These are phyloP conservation scores for Entomobrya multifasciata DNA, from an alignment of 2,888 invertebrate species.

Conservation along the genomic window DNA sequence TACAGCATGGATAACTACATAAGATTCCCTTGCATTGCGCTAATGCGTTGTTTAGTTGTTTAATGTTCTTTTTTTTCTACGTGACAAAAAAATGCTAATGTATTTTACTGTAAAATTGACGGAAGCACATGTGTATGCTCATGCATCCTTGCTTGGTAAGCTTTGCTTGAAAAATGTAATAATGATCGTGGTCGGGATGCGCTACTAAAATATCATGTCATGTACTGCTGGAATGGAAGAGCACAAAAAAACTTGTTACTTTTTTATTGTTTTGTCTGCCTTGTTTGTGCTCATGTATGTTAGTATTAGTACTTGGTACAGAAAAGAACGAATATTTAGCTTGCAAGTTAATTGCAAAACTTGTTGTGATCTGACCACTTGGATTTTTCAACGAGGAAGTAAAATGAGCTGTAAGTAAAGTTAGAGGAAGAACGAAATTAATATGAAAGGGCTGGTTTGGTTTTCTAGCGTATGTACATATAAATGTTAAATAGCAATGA, in stretches of 20 bases:
- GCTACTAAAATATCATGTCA: not conserved
- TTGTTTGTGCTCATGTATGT: not conserved
- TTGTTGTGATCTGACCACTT: constrained; percentile 26
- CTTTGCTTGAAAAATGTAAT: not conserved
- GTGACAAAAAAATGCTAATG: constrained; percentile 20
- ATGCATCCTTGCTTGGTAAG: constrained; percentile 27
- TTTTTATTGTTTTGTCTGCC: constrained; percentile 13
- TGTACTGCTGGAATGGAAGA: too few relatives aligned
- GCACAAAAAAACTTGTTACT: too few relatives aligned
- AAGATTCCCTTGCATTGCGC: not conserved
- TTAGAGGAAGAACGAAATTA: too few relatives aligned
- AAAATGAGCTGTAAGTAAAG: too few relatives aligned
- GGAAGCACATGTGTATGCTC: not conserved
- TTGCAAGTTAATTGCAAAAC: too few relatives aligned
- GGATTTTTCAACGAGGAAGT: constrained; percentile 15
- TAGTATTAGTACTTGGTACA: too few relatives aligned
- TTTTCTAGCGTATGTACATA: not conserved
- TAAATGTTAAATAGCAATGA: not conserved
- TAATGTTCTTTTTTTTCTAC: not conserved
- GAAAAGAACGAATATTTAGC: too few relatives aligned
- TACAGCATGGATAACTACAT: too few relatives aligned
- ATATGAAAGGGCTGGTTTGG: too few relatives aligned
- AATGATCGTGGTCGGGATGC: not conserved
- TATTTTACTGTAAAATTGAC: not conserved
- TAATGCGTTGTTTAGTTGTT: too few relatives aligned